phyloP scores from a whole-genome alignment of 92 coral and sea anemone genomes.

The Zoanthus sociatus region DNA sequence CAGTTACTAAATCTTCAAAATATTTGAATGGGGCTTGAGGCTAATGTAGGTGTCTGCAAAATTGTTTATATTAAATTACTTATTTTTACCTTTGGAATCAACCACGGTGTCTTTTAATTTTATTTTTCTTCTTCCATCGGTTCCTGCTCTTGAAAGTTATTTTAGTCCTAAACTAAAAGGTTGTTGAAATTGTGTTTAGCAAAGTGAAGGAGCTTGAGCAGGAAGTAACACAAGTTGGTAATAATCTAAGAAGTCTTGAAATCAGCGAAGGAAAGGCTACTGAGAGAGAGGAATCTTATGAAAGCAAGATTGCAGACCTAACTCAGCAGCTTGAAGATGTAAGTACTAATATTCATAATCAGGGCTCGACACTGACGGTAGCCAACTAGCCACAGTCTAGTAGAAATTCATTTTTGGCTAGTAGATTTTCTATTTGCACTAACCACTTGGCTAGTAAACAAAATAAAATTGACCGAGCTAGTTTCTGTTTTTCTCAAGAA shows the following conservation, averaged over 20 bases:
- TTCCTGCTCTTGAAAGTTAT: background rate
- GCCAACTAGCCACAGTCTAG: no score
- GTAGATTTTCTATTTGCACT: no score
- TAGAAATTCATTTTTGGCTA: no score
- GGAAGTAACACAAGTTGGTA: slow-evolving; percentile 96
- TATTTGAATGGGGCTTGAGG: no score
- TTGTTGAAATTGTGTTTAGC: slow-evolving; percentile 43
- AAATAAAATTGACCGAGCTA: no score
- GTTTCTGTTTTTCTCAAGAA: no score
- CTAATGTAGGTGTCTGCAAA: no score
- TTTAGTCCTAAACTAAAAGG: background rate
- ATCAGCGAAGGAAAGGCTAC: slow-evolving; percentile 93
- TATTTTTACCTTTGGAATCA: no score
- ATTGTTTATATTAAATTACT: no score
- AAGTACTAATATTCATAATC: background rate
- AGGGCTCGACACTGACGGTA: no score
- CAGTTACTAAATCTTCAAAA: no score
- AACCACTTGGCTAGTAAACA: no score
- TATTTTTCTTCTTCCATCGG: background rate
- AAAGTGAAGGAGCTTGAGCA: slow-evolving; percentile 91
- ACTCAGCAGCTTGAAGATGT: slow-evolving; percentile 71
- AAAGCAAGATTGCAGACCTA: slow-evolving; percentile 63
- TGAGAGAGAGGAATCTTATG: slow-evolving; percentile 73
- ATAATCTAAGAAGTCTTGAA: slow-evolving; percentile 94
- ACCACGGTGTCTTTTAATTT: background rate